Conservation (phyloP, 2,888 invertebrate species). For the Aphodius granarius region DNA sequence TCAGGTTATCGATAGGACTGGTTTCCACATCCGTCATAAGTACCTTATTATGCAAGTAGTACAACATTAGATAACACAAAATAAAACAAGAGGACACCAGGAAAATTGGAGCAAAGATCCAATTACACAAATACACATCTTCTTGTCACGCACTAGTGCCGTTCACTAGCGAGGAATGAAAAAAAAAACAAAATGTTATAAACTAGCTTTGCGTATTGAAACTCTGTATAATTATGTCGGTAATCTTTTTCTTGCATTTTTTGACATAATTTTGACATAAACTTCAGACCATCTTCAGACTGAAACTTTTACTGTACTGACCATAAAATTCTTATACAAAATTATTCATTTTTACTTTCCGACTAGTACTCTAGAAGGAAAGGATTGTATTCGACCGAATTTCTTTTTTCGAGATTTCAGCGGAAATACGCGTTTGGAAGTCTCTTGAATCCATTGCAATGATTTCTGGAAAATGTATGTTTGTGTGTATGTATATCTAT, state of each 20-base stretch:
- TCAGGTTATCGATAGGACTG: background rate
- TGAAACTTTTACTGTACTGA: too few relatives aligned
- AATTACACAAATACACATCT: background rate
- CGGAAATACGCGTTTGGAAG: too few relatives aligned
- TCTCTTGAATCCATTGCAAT: too few relatives aligned
- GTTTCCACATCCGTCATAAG: background rate
- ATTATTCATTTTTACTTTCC: too few relatives aligned
- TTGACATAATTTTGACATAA: too few relatives aligned
- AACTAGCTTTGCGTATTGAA: background rate
- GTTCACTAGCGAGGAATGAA: background rate
- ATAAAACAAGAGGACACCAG: background rate
- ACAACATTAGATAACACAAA: background rate
- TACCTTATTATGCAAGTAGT: background rate
- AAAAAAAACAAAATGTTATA: background rate
- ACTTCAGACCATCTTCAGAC: too few relatives aligned
- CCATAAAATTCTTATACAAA: too few relatives aligned
- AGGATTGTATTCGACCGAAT: too few relatives aligned
- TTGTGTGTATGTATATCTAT: too few relatives aligned
- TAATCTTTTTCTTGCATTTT: background rate
- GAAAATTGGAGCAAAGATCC: background rate
- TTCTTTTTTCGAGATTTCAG: too few relatives aligned
- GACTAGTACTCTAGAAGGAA: too few relatives aligned
- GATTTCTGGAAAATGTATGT: too few relatives aligned
- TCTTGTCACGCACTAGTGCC: background rate
- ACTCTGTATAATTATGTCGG: background rate